phyloP scores from a whole-genome alignment of 2,113 vertebrate genomes.

The Erythrocebus patas region DNA sequence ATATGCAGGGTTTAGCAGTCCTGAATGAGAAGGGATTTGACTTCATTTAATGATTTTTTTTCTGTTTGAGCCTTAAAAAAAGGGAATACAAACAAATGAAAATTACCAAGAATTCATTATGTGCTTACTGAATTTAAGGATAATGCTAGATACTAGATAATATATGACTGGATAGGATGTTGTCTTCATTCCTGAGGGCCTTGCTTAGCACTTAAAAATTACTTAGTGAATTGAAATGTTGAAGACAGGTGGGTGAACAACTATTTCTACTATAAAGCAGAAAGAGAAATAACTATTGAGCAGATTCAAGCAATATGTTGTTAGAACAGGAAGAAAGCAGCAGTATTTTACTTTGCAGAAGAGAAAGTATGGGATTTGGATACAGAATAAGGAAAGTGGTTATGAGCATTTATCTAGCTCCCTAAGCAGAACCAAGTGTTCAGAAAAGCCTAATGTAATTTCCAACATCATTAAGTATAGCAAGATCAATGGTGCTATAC shows the following conservation, averaged over 20 bases:
- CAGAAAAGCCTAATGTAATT: constrained; percentile 13
- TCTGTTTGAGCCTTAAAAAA: not conserved
- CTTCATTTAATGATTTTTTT: constrained; percentile 12
- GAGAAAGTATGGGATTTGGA: not conserved
- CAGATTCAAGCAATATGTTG: not conserved
- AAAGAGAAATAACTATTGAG: not conserved
- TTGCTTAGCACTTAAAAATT: not conserved
- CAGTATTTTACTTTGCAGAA: not conserved
- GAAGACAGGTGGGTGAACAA: not conserved
- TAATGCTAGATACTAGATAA: not conserved
- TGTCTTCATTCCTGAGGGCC: not conserved
- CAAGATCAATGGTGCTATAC: not conserved
- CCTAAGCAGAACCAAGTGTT: constrained; percentile 10
- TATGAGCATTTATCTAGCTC: not conserved
- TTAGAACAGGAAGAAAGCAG: not conserved
- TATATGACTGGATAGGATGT: not conserved
- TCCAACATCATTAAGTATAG: constrained; percentile 26
- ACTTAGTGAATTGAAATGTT: not conserved
- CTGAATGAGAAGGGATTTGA: not conserved
- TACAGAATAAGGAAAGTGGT: not conserved
- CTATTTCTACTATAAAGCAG: not conserved
- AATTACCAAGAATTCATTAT: not conserved
- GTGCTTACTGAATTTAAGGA: not conserved
- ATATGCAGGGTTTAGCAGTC: not conserved
- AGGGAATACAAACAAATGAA: constrained; percentile 3